phyloP scores from a whole-genome alignment of 2,113 vertebrate species.

The Tichodroma muraria region DNA sequence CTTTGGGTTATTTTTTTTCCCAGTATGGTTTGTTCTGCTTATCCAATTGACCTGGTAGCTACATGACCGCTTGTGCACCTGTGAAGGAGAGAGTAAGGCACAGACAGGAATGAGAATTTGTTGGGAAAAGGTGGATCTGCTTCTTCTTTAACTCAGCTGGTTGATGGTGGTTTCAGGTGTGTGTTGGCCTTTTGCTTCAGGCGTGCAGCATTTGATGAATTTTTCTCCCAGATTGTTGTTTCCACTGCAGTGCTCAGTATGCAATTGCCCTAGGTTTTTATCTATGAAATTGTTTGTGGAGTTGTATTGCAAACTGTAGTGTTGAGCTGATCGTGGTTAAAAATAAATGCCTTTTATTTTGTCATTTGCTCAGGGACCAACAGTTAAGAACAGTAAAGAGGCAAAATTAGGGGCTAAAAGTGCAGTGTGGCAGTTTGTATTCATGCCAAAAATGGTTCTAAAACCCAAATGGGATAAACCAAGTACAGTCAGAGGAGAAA shows the following conservation, averaged over 20 bases:
- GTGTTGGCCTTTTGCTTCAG: background rate
- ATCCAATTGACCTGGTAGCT: rapidly evolving
- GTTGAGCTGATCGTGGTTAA: background rate
- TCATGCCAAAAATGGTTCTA: background rate
- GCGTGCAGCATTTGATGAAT: background rate
- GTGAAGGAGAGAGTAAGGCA: background rate
- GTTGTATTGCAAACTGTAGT: background rate
- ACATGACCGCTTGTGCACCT: background rate
- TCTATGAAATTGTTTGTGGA: background rate
- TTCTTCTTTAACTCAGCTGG: background rate
- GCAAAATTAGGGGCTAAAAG: background rate
- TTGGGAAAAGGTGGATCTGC: background rate
- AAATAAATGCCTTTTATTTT: background rate
- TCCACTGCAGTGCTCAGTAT: background rate
- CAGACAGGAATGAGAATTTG: background rate
- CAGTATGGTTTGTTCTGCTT: background rate
- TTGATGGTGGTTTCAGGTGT: background rate
- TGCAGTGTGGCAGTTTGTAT: background rate
- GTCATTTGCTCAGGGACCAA: background rate
- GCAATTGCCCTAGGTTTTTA: background rate
- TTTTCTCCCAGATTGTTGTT: background rate
- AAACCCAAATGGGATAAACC: background rate
- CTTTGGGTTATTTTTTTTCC: background rate
- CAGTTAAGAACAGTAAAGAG: background rate
- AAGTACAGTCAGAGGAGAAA: background rate